Base-by-base conservation (phyloP, 2,888 invertebrate genomes). In the Polyommatus icarus region DNA sequence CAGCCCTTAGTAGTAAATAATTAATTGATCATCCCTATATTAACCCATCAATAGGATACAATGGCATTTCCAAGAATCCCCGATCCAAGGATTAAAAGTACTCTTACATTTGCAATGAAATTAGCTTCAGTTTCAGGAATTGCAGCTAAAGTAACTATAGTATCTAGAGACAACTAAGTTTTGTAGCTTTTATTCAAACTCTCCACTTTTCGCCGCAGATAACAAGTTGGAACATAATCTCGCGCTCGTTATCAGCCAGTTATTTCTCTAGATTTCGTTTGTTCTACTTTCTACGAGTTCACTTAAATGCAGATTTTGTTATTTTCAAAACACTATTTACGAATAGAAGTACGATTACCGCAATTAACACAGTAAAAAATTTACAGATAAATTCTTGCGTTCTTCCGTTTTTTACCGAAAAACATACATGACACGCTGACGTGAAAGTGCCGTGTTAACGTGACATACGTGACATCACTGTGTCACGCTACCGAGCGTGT, bases 361-460 rank as follows among this genome's bases (percentile, higher is more conserved):
- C 46, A 46, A 46, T 46, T 12, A 29, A 29, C 29, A 0, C 29
- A 2, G 29, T 29, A 29, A 29, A 29, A 29, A 0, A 2, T 29
- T 29, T 29, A 29, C 29, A 29, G 29, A 29, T 29, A 29, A 29
- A 29, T 32, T 61, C 24, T 61, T 59, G 0, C 6, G 5, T 67
- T 24, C 50, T 50, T 61, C 29, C 29, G 29, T 67, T 67, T 67
- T 67, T 6, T 15, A 67, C 61, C 24, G 6, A 29, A 67, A 18
- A 15, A 12, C 12, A 8, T 24, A 32, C 32, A 29, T 29, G 67
- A 24, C 29, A 32, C 18, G 32, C 32, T 15, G 67, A 29, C 67
- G 67, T 32, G 67, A 32, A 67, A 67, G 67, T 29, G 67, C 29
- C 67, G 67, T 67, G 67, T 67, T 67, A 32, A 67, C 67, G 67